Evolutionary conservation across 2,113 vertebrate species (phyloP), one percentile per base, ranked within the genome.

Genomic region (Neodontobutis hainanensis): DNA sequence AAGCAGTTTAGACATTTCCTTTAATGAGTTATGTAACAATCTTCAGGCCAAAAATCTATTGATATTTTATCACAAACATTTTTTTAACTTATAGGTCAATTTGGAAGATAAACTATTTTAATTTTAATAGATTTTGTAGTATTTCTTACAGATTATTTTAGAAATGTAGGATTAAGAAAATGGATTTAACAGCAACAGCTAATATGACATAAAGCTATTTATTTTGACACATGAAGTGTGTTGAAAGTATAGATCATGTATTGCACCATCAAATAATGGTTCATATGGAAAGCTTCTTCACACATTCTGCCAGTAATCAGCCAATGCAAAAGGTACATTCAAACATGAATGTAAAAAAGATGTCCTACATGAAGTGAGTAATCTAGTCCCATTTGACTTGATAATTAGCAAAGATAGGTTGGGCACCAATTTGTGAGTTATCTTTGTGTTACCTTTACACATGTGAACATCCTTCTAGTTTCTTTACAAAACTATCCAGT

Each of bases 391-490:
- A 40, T 6, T 40, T 40, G 8, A 40, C 8, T 40, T 40, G 38
- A 40, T 40, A 40, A 40, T 40, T 40, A 40, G 6, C 11, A 34
- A 34, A 6, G 38, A 4, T 16, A 14, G 34, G n/a, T 34, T 12
- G 12, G n/a, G 42, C 56, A 40, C 47, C 48, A 32, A 35, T 53
- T 14, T 53, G 51, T 51, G 32, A 51, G 49, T 53, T 27, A 27
- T 27, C 19, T 5, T 10, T 44, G 46, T 16, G 6, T 15, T 7
- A 47, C 8, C 5, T 3, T 44, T 34, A 42, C 40, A 36, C 16
- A n/a, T 35, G n/a, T 60, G 12, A 59, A 69, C 57, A 61, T 58
- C 55, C 55, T 57, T 15, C 55, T 43, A 8, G n/a, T 58, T 58
- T 58, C 56, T 43, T 27, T 58, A 43, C 38, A 27, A 58, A 40